These are phyloP conservation scores for Apis mellifera DNA, from an alignment of 1,140 invertebrate genomes.

Conservation along the genomic window Amel_HAv3.1 CM009932.2:11555001-11555500, in stretches of 20 bases:
- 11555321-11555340: conserved; percentile 52
- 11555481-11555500: conserved; percentile 65
- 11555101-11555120: conserved; percentile 45
- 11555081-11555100: conserved; percentile 46
- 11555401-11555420: conserved; percentile 55
- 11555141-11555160: conserved; percentile 54
- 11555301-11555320: conserved; percentile 49
- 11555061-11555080: conserved; percentile 55
- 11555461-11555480: conserved; percentile 52
- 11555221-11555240: conserved; percentile 62
- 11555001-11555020: conserved; percentile 82
- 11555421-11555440: conserved; percentile 59
- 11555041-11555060: conserved; percentile 56
- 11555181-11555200: conserved; percentile 76
- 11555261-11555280: conserved; percentile 40
- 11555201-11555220: conserved; percentile 76
- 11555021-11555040: conserved; percentile 64
- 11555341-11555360: conserved; percentile 47
- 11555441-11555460: conserved; percentile 45
- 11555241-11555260: conserved; percentile 38
- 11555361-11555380: conserved; percentile 54
- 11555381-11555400: conserved; percentile 50
- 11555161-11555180: conserved; percentile 70
- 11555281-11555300: conserved; percentile 48
- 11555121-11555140: conserved; percentile 51